Conservation (phyloP, 2,113 vertebrate species). For the Trichomycterus rosablanca region DNA sequence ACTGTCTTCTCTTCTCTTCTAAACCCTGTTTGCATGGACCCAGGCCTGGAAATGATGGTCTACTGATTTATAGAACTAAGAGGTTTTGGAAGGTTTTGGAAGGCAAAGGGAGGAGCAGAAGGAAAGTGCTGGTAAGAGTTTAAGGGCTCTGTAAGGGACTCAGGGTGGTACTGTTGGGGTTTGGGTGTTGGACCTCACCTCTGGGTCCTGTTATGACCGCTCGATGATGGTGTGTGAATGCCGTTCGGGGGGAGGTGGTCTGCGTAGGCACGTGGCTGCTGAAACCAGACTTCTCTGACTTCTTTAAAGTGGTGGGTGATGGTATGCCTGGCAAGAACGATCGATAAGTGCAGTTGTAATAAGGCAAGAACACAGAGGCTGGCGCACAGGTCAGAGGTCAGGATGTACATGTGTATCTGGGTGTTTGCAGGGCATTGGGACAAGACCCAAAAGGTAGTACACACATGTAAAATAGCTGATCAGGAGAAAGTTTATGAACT, state of each 20-base stretch:
- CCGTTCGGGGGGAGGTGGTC: slow-evolving; percentile 88
- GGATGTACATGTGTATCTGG: slow-evolving; percentile 18
- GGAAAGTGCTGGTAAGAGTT: slow-evolving; percentile 9
- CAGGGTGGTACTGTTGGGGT: slow-evolving; percentile 41
- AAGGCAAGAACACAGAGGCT: slow-evolving; percentile 76
- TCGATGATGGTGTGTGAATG: slow-evolving; percentile 95
- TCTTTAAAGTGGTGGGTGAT: slow-evolving; percentile 91
- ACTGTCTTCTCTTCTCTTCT: no score
- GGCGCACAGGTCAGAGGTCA: slow-evolving; percentile 71
- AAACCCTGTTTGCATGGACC: no score
- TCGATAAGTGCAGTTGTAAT: slow-evolving; percentile 79
- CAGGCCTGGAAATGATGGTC: no score
- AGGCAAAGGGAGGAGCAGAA: slow-evolving; percentile 10
- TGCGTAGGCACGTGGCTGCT: slow-evolving; percentile 85
- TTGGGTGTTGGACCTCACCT: slow-evolving; percentile 79
- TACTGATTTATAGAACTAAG: no score
- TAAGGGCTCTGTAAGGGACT: slow-evolving; percentile 20
- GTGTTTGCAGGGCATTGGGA: slow-evolving; percentile 29
- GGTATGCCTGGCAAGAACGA: slow-evolving; percentile 93
- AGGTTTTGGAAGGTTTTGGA: slow-evolving; percentile 10
- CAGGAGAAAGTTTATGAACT: neutral
- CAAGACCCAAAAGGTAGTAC: slow-evolving; percentile 32
- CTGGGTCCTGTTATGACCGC: slow-evolving; percentile 96
- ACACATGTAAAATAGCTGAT: slow-evolving; percentile 5
- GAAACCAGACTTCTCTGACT: slow-evolving; percentile 98